phyloP scores from a whole-genome alignment of 2,797 vertebrate genomes.

The Falco biarmicus region DNA sequence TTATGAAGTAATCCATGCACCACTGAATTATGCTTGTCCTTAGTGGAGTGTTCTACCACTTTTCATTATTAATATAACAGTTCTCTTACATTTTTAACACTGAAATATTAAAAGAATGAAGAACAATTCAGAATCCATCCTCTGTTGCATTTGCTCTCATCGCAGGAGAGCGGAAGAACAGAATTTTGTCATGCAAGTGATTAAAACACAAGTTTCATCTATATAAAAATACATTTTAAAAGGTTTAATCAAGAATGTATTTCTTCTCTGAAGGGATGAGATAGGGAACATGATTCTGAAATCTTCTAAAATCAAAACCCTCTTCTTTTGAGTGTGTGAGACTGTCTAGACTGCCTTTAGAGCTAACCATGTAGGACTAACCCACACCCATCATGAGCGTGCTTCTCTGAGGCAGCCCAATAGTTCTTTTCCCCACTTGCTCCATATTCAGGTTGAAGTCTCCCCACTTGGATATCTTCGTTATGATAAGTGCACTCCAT shows the following conservation, averaged over 20 bases:
- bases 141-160: background rate
- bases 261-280: background rate
- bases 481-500: background rate
- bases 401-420: background rate
- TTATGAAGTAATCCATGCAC: background rate
- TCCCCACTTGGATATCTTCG: background rate
- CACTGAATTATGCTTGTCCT: background rate
- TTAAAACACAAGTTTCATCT: background rate
- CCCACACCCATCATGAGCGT: background rate
- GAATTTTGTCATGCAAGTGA: background rate
- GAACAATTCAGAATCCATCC: background rate
- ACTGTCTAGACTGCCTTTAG: background rate
- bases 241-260: background rate
- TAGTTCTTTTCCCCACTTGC: background rate
- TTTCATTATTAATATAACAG: background rate
- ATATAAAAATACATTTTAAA: background rate
- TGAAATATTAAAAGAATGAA: background rate
- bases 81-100: background rate
- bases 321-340: background rate
- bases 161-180: background rate
- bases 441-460: background rate
- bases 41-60: background rate
- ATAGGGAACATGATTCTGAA: background rate
- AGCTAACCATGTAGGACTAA: background rate
- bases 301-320: background rate